These are phyloP conservation scores for Desmophyllum pertusum DNA, from an alignment of 92 coral and sea anemone genomes.

Conservation along the genomic window DNA sequence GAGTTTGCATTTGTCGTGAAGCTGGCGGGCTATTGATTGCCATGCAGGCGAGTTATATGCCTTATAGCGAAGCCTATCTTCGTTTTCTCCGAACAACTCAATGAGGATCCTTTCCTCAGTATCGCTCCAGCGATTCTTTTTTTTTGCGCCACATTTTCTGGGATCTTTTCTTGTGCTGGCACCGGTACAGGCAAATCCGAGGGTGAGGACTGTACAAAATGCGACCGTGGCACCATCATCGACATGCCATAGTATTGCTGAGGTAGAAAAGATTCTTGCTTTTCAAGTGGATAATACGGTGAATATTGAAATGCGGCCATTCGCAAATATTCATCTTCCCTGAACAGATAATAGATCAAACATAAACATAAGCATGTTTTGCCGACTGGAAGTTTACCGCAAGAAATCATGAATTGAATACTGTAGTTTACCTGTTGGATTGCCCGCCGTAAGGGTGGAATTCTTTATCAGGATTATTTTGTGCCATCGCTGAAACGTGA, in stretches of 20 bases:
- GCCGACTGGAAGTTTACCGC: not conserved
- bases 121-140: conserved; percentile 49
- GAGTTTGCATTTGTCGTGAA: conserved; percentile 41
- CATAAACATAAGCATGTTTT: not conserved
- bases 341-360: not conserved
- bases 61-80: conserved; percentile 36
- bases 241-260: conserved; percentile 22
- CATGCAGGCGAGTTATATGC: conserved; percentile 49
- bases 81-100: conserved; percentile 45
- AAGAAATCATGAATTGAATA: not conserved
- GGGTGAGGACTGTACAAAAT: conserved; percentile 10
- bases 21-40: conserved; percentile 47
- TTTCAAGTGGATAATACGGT: not conserved
- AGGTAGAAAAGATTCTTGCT: not conserved
- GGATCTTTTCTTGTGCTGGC: conserved; percentile 14
- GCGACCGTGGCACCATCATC: conserved; percentile 27
- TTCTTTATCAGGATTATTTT: not conserved
- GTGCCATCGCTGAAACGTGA: not conserved
- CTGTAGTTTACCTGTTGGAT: not conserved
- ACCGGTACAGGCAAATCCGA: conserved; percentile 20
- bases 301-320: not conserved
- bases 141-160: conserved; percentile 40
- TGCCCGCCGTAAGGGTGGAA: not conserved
- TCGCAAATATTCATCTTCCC: not conserved
- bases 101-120: conserved; percentile 45